Conservation (phyloP, 2,888 invertebrate genomes). For the Nyleta sp. region DNA sequence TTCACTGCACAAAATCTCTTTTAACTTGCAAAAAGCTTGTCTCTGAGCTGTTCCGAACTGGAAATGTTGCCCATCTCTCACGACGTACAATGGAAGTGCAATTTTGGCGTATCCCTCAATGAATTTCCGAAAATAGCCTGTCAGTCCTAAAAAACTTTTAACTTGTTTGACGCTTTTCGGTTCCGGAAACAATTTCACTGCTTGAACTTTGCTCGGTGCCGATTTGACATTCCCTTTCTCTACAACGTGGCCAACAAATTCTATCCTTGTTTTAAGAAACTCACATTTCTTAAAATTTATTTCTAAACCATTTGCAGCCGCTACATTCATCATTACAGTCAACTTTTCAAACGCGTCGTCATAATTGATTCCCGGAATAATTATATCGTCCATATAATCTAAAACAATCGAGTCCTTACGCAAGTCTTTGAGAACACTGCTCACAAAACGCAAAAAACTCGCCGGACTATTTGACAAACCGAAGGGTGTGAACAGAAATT, state of each 20-base stretch:
- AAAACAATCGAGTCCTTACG: slow-evolving; percentile 20
- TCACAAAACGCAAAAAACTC: slow-evolving; percentile 5
- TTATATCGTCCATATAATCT: slow-evolving; percentile 57
- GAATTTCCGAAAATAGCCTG: slow-evolving; percentile 61
- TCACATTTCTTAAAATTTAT: slow-evolving; percentile 64
- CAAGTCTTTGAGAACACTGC: slow-evolving; percentile 1
- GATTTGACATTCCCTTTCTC: slow-evolving; percentile 70
- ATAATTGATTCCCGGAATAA: slow-evolving; percentile 50
- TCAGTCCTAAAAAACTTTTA: slow-evolving; percentile 74
- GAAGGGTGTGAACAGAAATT: background rate
- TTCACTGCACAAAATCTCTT: slow-evolving; percentile 1
- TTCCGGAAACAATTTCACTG: slow-evolving; percentile 57
- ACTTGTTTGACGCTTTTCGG: slow-evolving; percentile 66
- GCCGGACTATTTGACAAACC: slow-evolving; percentile 1
- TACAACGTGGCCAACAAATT: slow-evolving; percentile 72
- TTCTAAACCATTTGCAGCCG: slow-evolving; percentile 38
- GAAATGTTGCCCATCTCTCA: slow-evolving; percentile 34
- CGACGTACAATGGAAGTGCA: slow-evolving; percentile 52
- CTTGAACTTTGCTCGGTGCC: slow-evolving; percentile 68
- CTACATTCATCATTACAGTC: slow-evolving; percentile 34
- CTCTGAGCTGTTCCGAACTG: slow-evolving; percentile 40
- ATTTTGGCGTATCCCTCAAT: slow-evolving; percentile 68
- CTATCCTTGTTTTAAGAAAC: slow-evolving; percentile 56
- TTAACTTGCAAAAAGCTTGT: background rate
- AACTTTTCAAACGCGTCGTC: slow-evolving; percentile 51